Percentiles rank a stretch among this genome's conserved stretches.
These are phyloP conservation scores for Hypercompe scribonia DNA, from an alignment of 2,888 invertebrate species.

Conservation along the genomic window DNA sequence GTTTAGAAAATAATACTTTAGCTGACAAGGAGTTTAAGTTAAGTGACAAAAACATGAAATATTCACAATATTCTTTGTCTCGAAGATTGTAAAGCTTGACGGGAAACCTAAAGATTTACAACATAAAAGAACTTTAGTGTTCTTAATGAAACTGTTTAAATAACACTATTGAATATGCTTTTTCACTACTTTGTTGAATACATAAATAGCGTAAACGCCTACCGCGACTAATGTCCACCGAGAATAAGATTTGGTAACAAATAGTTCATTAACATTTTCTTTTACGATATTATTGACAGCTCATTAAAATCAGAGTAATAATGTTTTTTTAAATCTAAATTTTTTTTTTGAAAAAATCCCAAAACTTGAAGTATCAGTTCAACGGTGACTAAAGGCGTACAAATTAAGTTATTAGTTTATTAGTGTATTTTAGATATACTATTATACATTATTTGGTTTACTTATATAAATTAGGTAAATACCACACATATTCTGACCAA, in stretches of 20 bases:
- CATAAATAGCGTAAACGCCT: conserved; percentile 36
- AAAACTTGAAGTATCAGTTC: not conserved
- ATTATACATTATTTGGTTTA: conserved; percentile 15
- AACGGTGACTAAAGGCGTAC: not conserved
- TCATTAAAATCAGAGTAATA: not conserved
- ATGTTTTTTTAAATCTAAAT: not conserved
- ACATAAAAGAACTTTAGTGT: conserved; percentile 70
- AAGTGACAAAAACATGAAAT: conserved; percentile 73
- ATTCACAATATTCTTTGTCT: conserved; percentile 77
- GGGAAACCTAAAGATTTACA: conserved; percentile 74
- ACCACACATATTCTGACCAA: no score
- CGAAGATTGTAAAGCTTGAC: conserved; percentile 72
- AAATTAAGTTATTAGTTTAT: not conserved
- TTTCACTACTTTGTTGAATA: conserved; percentile 33
- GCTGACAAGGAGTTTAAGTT: conserved; percentile 66
- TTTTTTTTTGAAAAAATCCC: no score
- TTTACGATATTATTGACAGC: conserved; percentile 9
- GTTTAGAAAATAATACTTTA: conserved; percentile 71
- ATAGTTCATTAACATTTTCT: conserved; percentile 30
- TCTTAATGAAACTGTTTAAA: conserved; percentile 60
- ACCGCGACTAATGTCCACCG: conserved; percentile 25
- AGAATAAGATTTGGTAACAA: conserved; percentile 31
- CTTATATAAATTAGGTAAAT: not conserved
- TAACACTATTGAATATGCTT: conserved; percentile 34
- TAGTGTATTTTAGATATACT: conserved; percentile 17